Evolutionary conservation across 2,113 vertebrate genomes (phyloP).

Genomic region (Trogon melanurus): DNA sequence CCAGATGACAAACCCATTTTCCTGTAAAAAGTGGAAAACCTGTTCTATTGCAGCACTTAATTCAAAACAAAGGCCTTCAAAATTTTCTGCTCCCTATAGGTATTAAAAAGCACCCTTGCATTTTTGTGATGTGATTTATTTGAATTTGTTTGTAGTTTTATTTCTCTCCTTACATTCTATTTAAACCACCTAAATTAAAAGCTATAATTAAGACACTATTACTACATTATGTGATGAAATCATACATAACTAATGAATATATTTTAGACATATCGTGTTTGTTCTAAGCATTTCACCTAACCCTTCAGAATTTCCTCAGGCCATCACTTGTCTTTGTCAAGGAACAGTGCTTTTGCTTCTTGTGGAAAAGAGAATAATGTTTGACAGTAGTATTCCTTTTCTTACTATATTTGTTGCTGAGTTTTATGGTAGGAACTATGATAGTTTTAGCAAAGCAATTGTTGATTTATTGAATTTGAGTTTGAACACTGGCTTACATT

Average conservation of each 20-base stretch:
- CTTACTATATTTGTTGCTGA: background rate
- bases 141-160: background rate
- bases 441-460: background rate
- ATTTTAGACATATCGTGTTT: background rate
- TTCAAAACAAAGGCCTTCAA: background rate
- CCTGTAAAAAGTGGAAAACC: background rate
- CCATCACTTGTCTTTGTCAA: background rate
- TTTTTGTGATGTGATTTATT: background rate
- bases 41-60: background rate
- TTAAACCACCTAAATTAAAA: background rate
- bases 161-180: background rate
- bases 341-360: background rate
- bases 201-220: conserved; percentile 8
- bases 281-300: background rate
- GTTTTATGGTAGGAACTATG: background rate
- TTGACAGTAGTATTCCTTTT: background rate
- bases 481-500: background rate
- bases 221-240: background rate
- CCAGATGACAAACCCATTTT: background rate
- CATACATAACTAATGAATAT: background rate
- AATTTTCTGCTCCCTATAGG: background rate
- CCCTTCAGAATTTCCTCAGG: background rate
- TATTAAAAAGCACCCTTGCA: background rate
- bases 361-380: background rate
- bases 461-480: conserved; percentile 4